Percentiles rank a stretch among this genome's conserved stretches.
These are phyloP conservation scores for Parambassis ranga DNA, from an alignment of 2,797 vertebrate species.

Conservation along the genomic window DNA sequence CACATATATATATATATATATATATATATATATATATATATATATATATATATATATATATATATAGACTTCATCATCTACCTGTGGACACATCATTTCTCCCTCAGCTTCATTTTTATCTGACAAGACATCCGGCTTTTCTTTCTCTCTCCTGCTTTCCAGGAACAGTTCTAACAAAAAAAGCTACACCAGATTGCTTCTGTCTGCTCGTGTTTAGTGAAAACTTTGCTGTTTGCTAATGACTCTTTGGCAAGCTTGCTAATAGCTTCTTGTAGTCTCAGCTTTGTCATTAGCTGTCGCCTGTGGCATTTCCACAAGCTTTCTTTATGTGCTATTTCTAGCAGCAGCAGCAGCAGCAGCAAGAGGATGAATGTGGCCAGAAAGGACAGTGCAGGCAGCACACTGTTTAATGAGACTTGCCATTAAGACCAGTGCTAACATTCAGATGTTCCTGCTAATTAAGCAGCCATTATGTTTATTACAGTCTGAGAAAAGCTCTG, in stretches of 20 bases:
- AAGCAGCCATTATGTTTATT: slow-evolving; percentile 23
- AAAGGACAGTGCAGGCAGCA: slow-evolving; percentile 15
- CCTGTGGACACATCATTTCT: slow-evolving; percentile 36
- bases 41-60: background rate
- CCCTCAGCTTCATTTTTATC: slow-evolving; percentile 25
- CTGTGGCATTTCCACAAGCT: slow-evolving; percentile 43
- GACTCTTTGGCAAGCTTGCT: slow-evolving; percentile 48
- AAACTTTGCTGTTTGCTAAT: slow-evolving; percentile 48
- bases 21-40: slow-evolving; percentile 7
- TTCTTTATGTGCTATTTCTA: slow-evolving; percentile 39
- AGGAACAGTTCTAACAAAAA: slow-evolving; percentile 37
- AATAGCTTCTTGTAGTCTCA: slow-evolving; percentile 43
- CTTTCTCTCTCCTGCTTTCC: slow-evolving; percentile 23
- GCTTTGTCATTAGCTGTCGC: slow-evolving; percentile 55
- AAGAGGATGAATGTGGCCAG: slow-evolving; percentile 12
- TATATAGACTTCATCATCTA: slow-evolving; percentile 32
- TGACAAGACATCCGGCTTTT: slow-evolving; percentile 29
- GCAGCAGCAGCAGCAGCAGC: background rate
- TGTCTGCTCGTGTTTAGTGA: slow-evolving; percentile 40
- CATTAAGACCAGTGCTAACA: slow-evolving; percentile 4
- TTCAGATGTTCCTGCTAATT: slow-evolving; percentile 29
- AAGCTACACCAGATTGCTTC: slow-evolving; percentile 20
- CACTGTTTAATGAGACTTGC: slow-evolving; percentile 33
- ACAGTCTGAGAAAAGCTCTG: slow-evolving; percentile 7
- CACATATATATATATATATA: slow-evolving; percentile 4